Evolutionary conservation across 2,888 invertebrate genomes (phyloP), one percentile per base, ranked within the genome.

Genomic region (Lasioglossum figueresi): DNA sequence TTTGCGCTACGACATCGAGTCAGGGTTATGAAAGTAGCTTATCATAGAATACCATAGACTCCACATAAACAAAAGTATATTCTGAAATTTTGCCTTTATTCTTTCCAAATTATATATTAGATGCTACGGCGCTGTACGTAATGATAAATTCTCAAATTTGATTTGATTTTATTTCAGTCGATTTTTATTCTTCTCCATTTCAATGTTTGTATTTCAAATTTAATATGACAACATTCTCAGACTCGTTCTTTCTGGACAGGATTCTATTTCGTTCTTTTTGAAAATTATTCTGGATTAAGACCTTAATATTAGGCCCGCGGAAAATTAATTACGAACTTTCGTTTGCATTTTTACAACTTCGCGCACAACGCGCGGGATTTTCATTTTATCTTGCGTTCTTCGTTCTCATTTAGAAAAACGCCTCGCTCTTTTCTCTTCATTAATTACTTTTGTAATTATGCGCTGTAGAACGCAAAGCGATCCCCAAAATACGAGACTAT

Each of bases 391-490:
- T 19, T 23, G 23, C 8, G 2, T 34, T 37, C 23, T 10, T 68
- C 23, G 23, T 68, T 23, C 68, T 37, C 34, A 37, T 68, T 68
- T 37, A 66, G 23, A 19, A 10, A 8, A 34, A 66, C 19, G 23
- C 34, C 34, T 23, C 19, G 23, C 31, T 34, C 34, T 23, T 34
- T 66, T 66, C 10, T 31, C 34, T 34, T 66, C 66, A 66, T 66
- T 66, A 68, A 68, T 68, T 68, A 68, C 37, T 68, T 68, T 19
- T 34, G 68, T 37, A 68, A 68, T 68, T 37, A 68, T 37, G 68
- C 68, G 23, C 37, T 68, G 23, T 23, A 37, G 34, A 68, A 68
- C 19, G 10, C 10, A 68, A 68, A 10, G 34, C 23, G 8, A 19
- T 37, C 4, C 23, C 34, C 2, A 34, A 68, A 68, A 68, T 31